Conservation (phyloP, 2,888 invertebrate genomes). For the Hyposoter didymator region DNA sequence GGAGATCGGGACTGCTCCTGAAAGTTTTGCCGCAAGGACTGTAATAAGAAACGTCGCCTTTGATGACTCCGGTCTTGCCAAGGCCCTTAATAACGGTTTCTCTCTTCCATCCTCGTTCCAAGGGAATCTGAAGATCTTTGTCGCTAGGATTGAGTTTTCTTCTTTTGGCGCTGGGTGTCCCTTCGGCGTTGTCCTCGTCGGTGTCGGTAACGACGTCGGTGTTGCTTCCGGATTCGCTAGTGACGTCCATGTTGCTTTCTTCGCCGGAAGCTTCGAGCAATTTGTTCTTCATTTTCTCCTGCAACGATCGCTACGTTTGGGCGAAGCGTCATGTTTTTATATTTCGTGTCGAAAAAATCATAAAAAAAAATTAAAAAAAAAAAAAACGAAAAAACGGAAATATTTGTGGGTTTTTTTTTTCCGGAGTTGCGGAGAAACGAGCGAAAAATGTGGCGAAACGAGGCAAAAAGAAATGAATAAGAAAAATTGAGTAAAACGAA, state of each 20-base stretch:
- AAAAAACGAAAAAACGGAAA: conserved; percentile 71
- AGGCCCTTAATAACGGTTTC: conserved; percentile 95
- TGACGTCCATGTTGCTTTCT: conserved; percentile 83
- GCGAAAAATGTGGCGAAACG: conserved; percentile 1
- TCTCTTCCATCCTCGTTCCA: conserved; percentile 93
- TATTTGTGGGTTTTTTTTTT: background rate
- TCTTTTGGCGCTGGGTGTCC: conserved; percentile 81
- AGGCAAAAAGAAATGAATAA: background rate
- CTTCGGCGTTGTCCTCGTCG: conserved; percentile 83
- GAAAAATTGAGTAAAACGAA: background rate
- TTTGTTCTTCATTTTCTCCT: conserved; percentile 84
- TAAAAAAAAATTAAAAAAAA: conserved; percentile 72
- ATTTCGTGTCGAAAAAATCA: background rate
- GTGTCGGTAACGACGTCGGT: conserved; percentile 82
- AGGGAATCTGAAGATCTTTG: conserved; percentile 81
- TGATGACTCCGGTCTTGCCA: conserved; percentile 93
- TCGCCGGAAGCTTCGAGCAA: conserved; percentile 82
- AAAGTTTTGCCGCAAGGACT: conserved; percentile 88
- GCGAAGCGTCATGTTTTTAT: conserved; percentile 69
- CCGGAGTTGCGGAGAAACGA: background rate
- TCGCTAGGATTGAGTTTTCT: conserved; percentile 82
- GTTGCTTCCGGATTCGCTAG: conserved; percentile 83
- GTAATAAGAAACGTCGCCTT: conserved; percentile 97
- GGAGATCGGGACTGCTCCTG: conserved; percentile 87
- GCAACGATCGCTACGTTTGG: conserved; percentile 81